These are phyloP conservation scores for Cardinalis cardinalis DNA, from an alignment of 2,113 vertebrate genomes.

Conservation along the genomic window DNA sequence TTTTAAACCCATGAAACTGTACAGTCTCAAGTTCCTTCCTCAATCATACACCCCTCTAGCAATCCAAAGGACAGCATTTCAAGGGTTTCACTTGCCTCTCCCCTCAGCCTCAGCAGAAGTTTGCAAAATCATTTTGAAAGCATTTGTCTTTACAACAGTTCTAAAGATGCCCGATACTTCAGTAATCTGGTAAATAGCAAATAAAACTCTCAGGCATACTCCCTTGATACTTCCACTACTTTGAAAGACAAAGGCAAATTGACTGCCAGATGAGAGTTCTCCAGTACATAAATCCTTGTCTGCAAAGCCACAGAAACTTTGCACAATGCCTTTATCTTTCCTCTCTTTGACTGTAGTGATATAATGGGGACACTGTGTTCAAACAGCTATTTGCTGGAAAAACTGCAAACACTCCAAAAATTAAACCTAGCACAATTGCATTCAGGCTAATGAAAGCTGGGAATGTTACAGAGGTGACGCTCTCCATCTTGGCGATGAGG, in stretches of 20 bases:
- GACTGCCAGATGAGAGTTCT: conserved; percentile 61
- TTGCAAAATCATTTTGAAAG: conserved; percentile 52
- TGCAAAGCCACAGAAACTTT: conserved; percentile 63
- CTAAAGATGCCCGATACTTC: conserved; percentile 40
- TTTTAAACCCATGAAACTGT: neutral
- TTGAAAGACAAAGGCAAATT: conserved; percentile 67
- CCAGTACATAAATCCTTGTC: conserved; percentile 62
- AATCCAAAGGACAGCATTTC: conserved; percentile 13
- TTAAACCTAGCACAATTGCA: conserved; percentile 69
- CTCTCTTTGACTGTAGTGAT: conserved; percentile 61
- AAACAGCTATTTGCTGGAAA: conserved; percentile 65
- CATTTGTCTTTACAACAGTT: conserved; percentile 36
- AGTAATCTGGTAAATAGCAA: conserved; percentile 58
- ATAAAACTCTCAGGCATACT: conserved; percentile 40
- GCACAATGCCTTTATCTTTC: conserved; percentile 61
- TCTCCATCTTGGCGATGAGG: conserved; percentile 41
- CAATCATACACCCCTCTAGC: neutral
- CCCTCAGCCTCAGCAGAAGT: conserved; percentile 4
- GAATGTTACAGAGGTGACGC: conserved; percentile 57
- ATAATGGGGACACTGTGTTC: conserved; percentile 64
- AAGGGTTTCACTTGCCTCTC: conserved; percentile 26
- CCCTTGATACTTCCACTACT: conserved; percentile 54
- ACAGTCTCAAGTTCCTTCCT: neutral
- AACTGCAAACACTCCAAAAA: conserved; percentile 70
- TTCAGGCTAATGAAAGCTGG: conserved; percentile 60